Conservation (phyloP, 1,140 invertebrate genomes). For the Pseudomyrmex flavicornis region DNA sequence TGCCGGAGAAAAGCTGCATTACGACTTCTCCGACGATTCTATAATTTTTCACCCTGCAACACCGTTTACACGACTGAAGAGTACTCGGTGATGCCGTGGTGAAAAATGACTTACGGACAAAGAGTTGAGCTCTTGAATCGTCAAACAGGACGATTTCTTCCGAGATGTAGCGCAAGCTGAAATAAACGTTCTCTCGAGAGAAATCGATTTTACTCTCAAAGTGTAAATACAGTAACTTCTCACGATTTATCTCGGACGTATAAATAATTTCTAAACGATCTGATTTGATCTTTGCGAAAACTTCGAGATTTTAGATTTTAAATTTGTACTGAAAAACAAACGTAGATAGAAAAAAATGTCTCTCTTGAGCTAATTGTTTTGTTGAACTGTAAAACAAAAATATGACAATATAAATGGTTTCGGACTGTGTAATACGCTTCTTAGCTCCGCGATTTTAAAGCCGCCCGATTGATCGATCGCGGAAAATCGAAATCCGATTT, state of each 20-base stretch:
- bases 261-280: neutral
- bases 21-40: neutral
- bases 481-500: conserved; percentile 34
- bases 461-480: conserved; percentile 11
- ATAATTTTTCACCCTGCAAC: conserved; percentile 36
- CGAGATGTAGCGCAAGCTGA: neutral
- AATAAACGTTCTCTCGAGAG: neutral
- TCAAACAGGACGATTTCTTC: conserved; percentile 17
- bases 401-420: neutral
- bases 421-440: no score
- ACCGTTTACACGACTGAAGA: conserved; percentile 24
- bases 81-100: conserved; percentile 1
- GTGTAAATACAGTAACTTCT: conserved; percentile 21
- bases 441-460: neutral
- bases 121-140: neutral
- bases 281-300: no score
- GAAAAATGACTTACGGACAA: conserved; percentile 16
- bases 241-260: neutral
- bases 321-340: no score
- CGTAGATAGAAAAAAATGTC: no score
- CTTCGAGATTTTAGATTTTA: no score
- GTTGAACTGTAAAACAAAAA: no score
- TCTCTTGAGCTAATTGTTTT: no score
- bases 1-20: neutral
- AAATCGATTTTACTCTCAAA: neutral